These are phyloP conservation scores for Brachionus sp. DNA, from an alignment of 1,140 invertebrate species.

Conservation along the genomic window DNA sequence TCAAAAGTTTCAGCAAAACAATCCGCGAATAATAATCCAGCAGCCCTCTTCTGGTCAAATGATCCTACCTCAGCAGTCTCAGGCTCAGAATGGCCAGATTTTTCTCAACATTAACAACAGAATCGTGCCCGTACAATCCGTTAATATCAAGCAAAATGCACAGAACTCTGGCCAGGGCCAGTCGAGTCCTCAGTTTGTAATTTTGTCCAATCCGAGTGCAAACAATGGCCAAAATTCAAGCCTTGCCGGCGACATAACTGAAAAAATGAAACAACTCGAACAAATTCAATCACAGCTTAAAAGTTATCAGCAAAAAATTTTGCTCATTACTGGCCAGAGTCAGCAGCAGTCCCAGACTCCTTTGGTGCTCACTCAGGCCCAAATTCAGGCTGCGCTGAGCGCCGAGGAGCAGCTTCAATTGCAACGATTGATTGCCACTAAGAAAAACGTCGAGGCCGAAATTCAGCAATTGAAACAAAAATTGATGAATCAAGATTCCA, in stretches of 20 bases:
- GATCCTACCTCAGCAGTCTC: not conserved
- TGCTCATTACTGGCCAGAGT: not conserved
- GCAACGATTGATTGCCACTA: conserved; percentile 11
- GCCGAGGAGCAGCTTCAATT: not conserved
- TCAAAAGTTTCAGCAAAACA: not conserved
- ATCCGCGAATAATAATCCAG: not conserved
- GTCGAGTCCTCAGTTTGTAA: not conserved
- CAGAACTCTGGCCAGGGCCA: not conserved
- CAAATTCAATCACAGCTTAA: conserved; percentile 43
- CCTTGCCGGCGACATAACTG: not conserved
- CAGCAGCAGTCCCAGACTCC: not conserved
- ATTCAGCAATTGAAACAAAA: conserved; percentile 36
- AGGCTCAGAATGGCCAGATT: not conserved
- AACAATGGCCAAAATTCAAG: not conserved
- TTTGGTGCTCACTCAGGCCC: not conserved
- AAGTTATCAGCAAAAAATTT: conserved; percentile 10
- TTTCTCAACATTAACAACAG: conserved; percentile 41
- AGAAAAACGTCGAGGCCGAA: not conserved
- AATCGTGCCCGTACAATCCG: conserved; percentile 27
- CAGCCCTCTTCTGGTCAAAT: not conserved
- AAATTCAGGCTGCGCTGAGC: conserved; percentile 14
- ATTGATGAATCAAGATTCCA: not conserved
- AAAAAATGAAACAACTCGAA: conserved; percentile 45
- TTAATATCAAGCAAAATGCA: not conserved
- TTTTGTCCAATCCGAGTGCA: not conserved